phyloP scores from a whole-genome alignment of 2,888 invertebrate genomes.

The Sturmia bella region DNA sequence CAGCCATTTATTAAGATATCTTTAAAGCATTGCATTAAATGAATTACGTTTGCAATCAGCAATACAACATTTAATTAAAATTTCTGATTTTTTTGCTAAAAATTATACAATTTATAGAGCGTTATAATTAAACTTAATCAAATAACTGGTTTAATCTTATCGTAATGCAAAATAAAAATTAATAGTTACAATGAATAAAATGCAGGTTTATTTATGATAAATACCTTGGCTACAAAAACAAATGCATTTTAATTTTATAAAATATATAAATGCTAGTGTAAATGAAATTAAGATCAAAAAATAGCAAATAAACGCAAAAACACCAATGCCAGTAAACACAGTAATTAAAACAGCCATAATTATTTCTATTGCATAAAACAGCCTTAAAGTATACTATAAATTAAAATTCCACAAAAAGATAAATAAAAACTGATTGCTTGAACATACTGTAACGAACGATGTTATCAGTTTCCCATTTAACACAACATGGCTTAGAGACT shows the following conservation, averaged over 20 bases:
- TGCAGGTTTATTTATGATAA: slow-evolving; percentile 2
- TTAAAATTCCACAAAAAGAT: too few species aligned
- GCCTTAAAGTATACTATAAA: too few species aligned
- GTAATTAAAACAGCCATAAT: not conserved
- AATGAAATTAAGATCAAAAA: slow-evolving; percentile 3
- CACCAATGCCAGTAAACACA: not conserved
- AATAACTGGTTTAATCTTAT: slow-evolving; percentile 23
- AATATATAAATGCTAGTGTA: not conserved
- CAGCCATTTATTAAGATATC: too few species aligned
- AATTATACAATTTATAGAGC: not conserved
- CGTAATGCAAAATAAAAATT: slow-evolving; percentile 24
- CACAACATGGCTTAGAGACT: too few species aligned
- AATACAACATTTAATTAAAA: too few species aligned
- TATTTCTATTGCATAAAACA: too few species aligned
- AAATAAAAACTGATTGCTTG: too few species aligned
- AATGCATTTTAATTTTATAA: slow-evolving; percentile 2
- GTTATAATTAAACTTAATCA: slow-evolving; percentile 11
- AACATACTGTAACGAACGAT: too few species aligned
- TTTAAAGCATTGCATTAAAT: too few species aligned
- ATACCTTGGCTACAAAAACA: not conserved
- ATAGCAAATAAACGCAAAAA: not conserved
- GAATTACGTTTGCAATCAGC: too few species aligned
- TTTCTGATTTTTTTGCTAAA: too few species aligned
- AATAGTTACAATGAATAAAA: not conserved
- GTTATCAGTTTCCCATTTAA: too few species aligned